A percentile compares a stretch with the other conserved stretches of the same genome.
phyloP scores from a whole-genome alignment of 2,888 invertebrate species.

The Ophion obscuratus region DNA sequence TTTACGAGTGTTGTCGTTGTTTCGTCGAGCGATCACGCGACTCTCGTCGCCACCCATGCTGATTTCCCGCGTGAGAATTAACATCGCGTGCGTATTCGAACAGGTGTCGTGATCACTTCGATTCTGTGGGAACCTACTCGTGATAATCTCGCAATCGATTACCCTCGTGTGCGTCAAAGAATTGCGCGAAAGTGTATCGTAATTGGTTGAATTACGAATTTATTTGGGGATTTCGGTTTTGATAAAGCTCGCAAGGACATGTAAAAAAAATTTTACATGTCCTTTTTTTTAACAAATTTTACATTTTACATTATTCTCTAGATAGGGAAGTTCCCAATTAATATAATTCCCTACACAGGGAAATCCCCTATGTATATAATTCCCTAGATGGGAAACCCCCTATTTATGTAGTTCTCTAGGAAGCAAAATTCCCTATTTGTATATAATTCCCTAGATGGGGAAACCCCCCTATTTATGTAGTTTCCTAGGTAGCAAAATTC shows the following conservation, averaged over 20 bases:
- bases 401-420: too few species aligned
- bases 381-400: background rate
- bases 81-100: conserved; percentile 1
- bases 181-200: background rate
- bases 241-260: too few species aligned
- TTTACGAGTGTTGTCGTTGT: conserved; percentile 7
- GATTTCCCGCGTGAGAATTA: conserved; percentile 10
- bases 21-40: conserved; percentile 43
- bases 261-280: too few species aligned
- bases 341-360: background rate
- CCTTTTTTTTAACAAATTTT: too few species aligned
- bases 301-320: too few species aligned
- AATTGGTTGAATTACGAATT: background rate
- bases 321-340: too few species aligned
- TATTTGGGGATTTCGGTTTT: background rate
- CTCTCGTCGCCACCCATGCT: conserved; percentile 27
- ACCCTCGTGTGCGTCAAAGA: background rate
- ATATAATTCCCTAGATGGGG: background rate
- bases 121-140: conserved; percentile 1
- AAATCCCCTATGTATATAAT: too few species aligned
- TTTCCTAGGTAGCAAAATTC: too few species aligned
- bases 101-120: conserved; percentile 3
- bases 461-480: too few species aligned
- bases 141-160: conserved; percentile 37
- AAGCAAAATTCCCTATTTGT: background rate